Evolutionary conservation across 2,797 vertebrate species (phyloP).

Genomic region (Myotis pilosus): DNA sequence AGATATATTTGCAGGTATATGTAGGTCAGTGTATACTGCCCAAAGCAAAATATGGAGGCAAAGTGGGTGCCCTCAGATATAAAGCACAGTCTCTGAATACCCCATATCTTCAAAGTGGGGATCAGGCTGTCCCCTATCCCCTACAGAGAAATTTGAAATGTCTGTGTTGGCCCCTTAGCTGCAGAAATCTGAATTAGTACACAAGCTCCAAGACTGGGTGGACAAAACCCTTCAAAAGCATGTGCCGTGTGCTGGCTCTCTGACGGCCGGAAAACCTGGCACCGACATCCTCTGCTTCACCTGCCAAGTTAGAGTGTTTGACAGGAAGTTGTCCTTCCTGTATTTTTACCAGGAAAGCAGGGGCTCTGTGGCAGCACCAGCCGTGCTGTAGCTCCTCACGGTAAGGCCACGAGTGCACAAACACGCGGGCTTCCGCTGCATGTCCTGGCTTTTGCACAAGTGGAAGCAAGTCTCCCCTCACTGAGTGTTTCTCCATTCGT

Average conservation of each 20-base stretch:
- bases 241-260: neutral
- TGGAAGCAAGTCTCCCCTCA: neutral
- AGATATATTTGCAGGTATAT: neutral
- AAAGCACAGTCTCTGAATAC: neutral
- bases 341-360: neutral
- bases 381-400: fast-evolving
- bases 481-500: neutral
- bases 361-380: neutral
- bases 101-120: neutral
- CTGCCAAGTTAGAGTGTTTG: neutral
- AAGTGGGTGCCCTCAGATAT: neutral
- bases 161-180: neutral
- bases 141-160: neutral
- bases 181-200: neutral
- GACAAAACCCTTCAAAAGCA: neutral
- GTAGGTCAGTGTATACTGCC: neutral
- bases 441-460: neutral
- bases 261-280: neutral
- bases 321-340: neutral
- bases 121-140: neutral
- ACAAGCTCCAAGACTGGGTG: neutral
- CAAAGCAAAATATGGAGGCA: neutral
- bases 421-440: fast-evolving
- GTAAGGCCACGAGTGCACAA: fast-evolving
- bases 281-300: neutral